Evolutionary conservation across 2,888 invertebrate species (phyloP).

Genomic region (Drymonia ruficornis): DNA sequence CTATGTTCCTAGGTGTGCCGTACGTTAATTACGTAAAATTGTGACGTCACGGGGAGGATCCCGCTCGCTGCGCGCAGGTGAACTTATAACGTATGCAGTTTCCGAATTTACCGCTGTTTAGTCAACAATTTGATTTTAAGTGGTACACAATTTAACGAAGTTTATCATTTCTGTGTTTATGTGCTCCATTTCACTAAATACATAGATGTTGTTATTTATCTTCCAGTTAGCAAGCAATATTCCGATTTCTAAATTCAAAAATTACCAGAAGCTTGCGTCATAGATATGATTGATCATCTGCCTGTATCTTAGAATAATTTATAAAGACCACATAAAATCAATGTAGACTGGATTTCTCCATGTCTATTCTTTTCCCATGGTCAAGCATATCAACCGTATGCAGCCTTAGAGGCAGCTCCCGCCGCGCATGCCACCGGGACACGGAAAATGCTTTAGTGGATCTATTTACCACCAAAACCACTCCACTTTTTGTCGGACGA

Average conservation of each 20-base stretch:
- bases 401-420: slow-evolving; percentile 33
- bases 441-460: slow-evolving; percentile 78
- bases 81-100: slow-evolving; percentile 61
- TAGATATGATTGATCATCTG: too few species aligned
- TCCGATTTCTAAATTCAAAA: too few species aligned
- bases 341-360: slow-evolving; percentile 7
- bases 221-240: too few species aligned
- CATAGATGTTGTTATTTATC: too few species aligned
- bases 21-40: slow-evolving; percentile 75
- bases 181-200: not conserved
- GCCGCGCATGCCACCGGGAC: slow-evolving; percentile 55
- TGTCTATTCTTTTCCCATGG: slow-evolving; percentile 31
- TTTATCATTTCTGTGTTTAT: slow-evolving; percentile 6
- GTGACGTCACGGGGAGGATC: slow-evolving; percentile 66
- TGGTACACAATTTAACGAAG: not conserved
- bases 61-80: slow-evolving; percentile 49
- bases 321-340: not conserved
- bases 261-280: too few species aligned
- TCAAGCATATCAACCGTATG: slow-evolving; percentile 35
- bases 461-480: slow-evolving; percentile 71
- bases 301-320: too few species aligned
- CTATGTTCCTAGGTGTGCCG: slow-evolving; percentile 40
- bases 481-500: slow-evolving; percentile 58
- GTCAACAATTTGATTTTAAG: slow-evolving; percentile 33
- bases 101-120: slow-evolving; percentile 52